phyloP scores from a whole-genome alignment of 1,140 invertebrate species.

The Danaus melanippus region DNA sequence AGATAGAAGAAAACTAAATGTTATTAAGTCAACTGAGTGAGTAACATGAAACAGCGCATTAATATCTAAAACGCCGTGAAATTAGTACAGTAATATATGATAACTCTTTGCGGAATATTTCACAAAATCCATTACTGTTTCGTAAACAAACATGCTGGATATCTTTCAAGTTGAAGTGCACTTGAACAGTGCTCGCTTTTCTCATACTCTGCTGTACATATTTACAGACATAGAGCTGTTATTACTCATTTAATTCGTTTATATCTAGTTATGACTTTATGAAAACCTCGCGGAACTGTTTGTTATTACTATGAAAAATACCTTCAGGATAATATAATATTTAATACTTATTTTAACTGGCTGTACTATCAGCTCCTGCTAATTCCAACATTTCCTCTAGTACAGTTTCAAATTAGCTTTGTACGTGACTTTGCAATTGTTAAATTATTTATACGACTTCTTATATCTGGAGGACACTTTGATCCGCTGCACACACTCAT shows the following conservation, averaged over 20 bases:
- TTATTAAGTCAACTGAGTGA: too few species aligned
- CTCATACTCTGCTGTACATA: slow-evolving; percentile 16
- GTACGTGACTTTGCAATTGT: slow-evolving; percentile 42
- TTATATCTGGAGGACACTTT: slow-evolving; percentile 20
- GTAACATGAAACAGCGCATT: too few species aligned
- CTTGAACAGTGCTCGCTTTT: slow-evolving; percentile 13
- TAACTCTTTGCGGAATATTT: too few species aligned
- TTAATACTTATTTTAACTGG: neutral
- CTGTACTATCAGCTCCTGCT: slow-evolving; percentile 22
- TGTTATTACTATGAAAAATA: slow-evolving; percentile 3
- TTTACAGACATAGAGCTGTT: slow-evolving; percentile 14
- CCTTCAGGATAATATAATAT: neutral
- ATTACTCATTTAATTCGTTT: neutral
- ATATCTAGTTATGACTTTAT: neutral
- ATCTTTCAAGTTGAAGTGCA: slow-evolving; percentile 7
- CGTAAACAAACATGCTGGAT: too few species aligned
- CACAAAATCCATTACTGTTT: too few species aligned
- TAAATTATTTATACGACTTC: slow-evolving; percentile 47
- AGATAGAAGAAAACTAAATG: too few species aligned
- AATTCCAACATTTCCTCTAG: slow-evolving; percentile 24
- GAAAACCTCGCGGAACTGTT: neutral
- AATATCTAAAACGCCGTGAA: too few species aligned
- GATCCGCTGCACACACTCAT: slow-evolving; percentile 11
- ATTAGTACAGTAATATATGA: too few species aligned
- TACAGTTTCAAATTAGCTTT: slow-evolving; percentile 43